Evolutionary conservation across 1,140 invertebrate species (phyloP).

Genomic region (Diabrotica virgifera): DNA sequence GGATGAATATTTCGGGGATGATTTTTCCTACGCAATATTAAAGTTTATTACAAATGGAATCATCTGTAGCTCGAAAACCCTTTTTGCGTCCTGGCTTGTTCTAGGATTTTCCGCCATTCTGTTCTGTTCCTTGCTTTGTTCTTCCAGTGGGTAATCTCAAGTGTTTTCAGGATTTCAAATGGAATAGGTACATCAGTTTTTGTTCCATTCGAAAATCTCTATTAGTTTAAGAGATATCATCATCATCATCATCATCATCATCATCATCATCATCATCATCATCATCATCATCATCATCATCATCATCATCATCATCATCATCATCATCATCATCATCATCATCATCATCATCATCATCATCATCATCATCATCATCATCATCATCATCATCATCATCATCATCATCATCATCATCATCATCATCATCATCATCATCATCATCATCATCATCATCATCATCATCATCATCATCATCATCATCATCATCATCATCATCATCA

Average conservation of each 20-base stretch:
- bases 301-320: slow-evolving; percentile 1
- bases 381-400: slow-evolving; percentile 31
- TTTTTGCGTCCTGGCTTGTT: too few species aligned
- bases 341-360: slow-evolving; percentile 26
- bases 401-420: slow-evolving; percentile 26
- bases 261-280: neutral
- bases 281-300: neutral
- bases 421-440: slow-evolving; percentile 25
- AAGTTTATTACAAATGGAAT: too few species aligned
- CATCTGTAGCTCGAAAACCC: too few species aligned
- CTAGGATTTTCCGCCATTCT: too few species aligned
- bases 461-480: slow-evolving; percentile 14
- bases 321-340: neutral
- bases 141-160: too few species aligned
- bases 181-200: too few species aligned
- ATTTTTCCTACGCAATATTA: too few species aligned
- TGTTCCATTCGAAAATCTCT: too few species aligned
- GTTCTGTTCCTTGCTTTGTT: too few species aligned
- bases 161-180: too few species aligned
- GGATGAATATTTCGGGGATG: too few species aligned
- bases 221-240: too few species aligned
- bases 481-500: slow-evolving; percentile 10
- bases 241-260: neutral
- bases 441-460: slow-evolving; percentile 36
- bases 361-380: slow-evolving; percentile 35